A percentile compares a stretch with the other conserved stretches of the same genome.
Evolutionary conservation across 2,888 invertebrate genomes (phyloP).

Genomic region (Drosophila monieri): DNA sequence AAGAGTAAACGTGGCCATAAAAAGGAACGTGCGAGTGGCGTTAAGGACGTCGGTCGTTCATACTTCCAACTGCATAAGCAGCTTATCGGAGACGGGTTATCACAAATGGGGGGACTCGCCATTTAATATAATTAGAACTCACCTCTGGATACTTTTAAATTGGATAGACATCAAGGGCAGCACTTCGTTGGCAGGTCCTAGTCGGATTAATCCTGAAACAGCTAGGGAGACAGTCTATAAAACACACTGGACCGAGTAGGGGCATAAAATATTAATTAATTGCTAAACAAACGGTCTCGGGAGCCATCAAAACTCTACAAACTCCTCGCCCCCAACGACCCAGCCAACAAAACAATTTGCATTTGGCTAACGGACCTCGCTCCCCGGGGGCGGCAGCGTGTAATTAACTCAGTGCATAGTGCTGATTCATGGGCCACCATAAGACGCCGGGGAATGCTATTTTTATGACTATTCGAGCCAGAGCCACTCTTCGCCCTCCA

Average conservation of each 20-base stretch:
- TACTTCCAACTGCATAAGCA: constrained; percentile 24
- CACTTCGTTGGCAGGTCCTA: too few species aligned
- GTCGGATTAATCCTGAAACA: too few species aligned
- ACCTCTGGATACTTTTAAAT: neutral
- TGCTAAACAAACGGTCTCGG: neutral
- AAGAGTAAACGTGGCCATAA: constrained; percentile 4
- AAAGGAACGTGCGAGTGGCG: neutral
- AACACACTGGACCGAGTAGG: too few species aligned
- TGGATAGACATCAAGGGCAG: constrained; percentile 4
- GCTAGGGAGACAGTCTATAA: too few species aligned
- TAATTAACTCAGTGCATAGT: constrained; percentile 39
- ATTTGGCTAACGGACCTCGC: constrained; percentile 12
- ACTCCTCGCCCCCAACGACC: neutral
- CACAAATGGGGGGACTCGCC: constrained; percentile 4
- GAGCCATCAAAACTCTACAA: constrained; percentile 25
- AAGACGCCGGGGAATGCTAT: constrained; percentile 36
- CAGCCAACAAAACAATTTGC: constrained; percentile 16
- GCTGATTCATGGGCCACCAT: constrained; percentile 39
- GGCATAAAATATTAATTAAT: neutral
- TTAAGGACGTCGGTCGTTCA: too few species aligned
- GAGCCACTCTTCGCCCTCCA: neutral
- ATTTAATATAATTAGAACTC: constrained; percentile 14
- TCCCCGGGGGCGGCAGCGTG: constrained; percentile 3
- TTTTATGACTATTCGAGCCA: constrained; percentile 56
- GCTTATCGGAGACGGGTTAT: constrained; percentile 13